Percentiles rank a stretch among this genome's conserved stretches.
phyloP scores from a whole-genome alignment of 2,797 vertebrate species.

The Enteromius radiatus region DNA sequence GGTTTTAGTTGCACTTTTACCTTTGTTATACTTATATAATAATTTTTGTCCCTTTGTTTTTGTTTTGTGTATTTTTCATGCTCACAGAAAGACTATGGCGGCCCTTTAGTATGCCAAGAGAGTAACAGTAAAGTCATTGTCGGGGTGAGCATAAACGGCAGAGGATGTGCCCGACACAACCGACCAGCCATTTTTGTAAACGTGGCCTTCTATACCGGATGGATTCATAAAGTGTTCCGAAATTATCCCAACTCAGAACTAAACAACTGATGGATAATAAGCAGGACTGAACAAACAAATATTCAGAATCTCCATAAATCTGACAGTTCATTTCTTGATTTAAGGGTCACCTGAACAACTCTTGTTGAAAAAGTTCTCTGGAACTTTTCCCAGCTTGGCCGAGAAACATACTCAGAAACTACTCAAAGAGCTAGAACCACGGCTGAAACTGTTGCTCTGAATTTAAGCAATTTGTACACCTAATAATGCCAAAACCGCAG shows the following conservation, averaged over 20 bases:
- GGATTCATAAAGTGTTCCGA: slow-evolving; percentile 94
- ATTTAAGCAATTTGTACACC: slow-evolving; percentile 36
- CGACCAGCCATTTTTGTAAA: slow-evolving; percentile 94
- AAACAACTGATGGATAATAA: slow-evolving; percentile 47
- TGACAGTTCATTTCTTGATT: slow-evolving; percentile 5
- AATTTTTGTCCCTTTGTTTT: neutral
- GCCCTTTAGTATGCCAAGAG: slow-evolving; percentile 93
- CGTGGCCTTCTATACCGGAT: slow-evolving; percentile 93
- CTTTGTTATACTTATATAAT: neutral
- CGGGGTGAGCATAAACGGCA: slow-evolving; percentile 93
- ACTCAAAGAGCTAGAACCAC: slow-evolving; percentile 12
- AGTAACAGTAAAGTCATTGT: slow-evolving; percentile 89
- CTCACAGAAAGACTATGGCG: slow-evolving; percentile 92
- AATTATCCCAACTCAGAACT: slow-evolving; percentile 67
- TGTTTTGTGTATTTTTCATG: slow-evolving; percentile 28
- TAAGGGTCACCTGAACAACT: slow-evolving; percentile 7
- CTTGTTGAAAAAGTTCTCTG: slow-evolving; percentile 8
- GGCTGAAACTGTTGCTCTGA: slow-evolving; percentile 31
- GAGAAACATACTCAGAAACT: slow-evolving; percentile 17
- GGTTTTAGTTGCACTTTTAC: neutral
- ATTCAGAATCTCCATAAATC: neutral
- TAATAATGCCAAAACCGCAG: slow-evolving; percentile 45
- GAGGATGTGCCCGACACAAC: slow-evolving; percentile 91
- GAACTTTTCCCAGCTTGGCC: slow-evolving; percentile 41
- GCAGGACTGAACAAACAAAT: slow-evolving; percentile 15